Conservation (phyloP, 2,113 vertebrate species). For the Camelus bactrianus region DNA sequence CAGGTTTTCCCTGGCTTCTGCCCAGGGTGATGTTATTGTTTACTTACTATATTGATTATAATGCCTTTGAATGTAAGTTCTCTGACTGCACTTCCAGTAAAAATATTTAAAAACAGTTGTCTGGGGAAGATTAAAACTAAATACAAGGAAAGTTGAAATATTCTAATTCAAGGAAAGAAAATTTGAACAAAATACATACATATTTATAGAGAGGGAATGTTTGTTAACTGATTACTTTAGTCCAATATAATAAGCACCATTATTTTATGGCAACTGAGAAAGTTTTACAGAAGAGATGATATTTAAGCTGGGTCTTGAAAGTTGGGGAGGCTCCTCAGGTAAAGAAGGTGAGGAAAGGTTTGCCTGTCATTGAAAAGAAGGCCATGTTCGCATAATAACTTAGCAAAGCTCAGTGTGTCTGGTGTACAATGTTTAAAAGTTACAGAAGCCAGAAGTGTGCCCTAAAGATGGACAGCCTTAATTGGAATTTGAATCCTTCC, state of each 20-base stretch:
- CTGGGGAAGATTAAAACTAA: not conserved
- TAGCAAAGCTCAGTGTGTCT: not conserved
- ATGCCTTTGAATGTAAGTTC: not conserved
- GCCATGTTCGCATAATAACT: not conserved
- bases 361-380: not conserved
- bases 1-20: not conserved
- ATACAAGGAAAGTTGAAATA: not conserved
- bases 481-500: not conserved
- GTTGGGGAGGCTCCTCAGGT: not conserved
- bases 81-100: not conserved
- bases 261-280: not conserved
- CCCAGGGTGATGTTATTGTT: not conserved
- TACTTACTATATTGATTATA: constrained; percentile 53
- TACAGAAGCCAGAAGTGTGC: not conserved
- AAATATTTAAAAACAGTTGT: not conserved
- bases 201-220: not conserved
- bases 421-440: not conserved
- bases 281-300: not conserved
- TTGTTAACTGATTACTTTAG: not conserved
- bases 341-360: not conserved
- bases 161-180: not conserved
- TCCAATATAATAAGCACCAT: not conserved
- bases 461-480: not conserved
- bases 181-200: not conserved
- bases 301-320: not conserved